phyloP scores from a whole-genome alignment of 2,888 invertebrate species.

The Ptilodon capucinus region DNA sequence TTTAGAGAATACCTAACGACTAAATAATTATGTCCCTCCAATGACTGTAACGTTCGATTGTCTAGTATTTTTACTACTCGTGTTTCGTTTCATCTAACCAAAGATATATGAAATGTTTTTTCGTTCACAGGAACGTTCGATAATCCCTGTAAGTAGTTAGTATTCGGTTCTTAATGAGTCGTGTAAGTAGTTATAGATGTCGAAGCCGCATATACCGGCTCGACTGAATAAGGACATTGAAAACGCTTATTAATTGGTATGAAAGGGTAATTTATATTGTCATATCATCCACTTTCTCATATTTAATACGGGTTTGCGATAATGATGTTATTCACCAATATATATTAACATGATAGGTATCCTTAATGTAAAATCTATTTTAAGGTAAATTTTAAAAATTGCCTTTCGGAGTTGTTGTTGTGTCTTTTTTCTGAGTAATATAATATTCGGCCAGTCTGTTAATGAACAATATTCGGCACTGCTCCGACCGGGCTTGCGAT shows the following conservation, averaged over 20 bases:
- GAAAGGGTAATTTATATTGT: slow-evolving; percentile 83
- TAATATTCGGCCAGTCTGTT: slow-evolving; percentile 69
- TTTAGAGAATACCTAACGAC: slow-evolving; percentile 78
- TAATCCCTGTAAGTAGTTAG: slow-evolving; percentile 77
- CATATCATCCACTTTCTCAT: slow-evolving; percentile 83
- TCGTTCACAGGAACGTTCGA: slow-evolving; percentile 67
- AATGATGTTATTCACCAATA: slow-evolving; percentile 82
- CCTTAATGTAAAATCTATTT: slow-evolving; percentile 74
- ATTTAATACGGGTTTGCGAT: slow-evolving; percentile 83
- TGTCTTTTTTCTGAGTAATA: slow-evolving; percentile 75
- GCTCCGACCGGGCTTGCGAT: slow-evolving; percentile 10
- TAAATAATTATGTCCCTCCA: slow-evolving; percentile 79
- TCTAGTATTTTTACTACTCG: slow-evolving; percentile 73
- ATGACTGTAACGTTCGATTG: slow-evolving; percentile 77
- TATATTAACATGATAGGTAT: slow-evolving; percentile 78
- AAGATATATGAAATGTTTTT: slow-evolving; percentile 71
- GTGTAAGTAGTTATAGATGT: slow-evolving; percentile 77
- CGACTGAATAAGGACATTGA: slow-evolving; percentile 81
- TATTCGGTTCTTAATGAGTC: slow-evolving; percentile 75
- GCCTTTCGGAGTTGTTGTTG: slow-evolving; percentile 76
- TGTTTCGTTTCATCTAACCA: slow-evolving; percentile 79
- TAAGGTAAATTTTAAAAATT: slow-evolving; percentile 79
- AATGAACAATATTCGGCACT: slow-evolving; percentile 16
- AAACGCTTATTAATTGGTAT: slow-evolving; percentile 84
- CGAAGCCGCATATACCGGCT: slow-evolving; percentile 68